phyloP scores from a whole-genome alignment of 2,113 vertebrate genomes.

The Carlito syrichta region DNA sequence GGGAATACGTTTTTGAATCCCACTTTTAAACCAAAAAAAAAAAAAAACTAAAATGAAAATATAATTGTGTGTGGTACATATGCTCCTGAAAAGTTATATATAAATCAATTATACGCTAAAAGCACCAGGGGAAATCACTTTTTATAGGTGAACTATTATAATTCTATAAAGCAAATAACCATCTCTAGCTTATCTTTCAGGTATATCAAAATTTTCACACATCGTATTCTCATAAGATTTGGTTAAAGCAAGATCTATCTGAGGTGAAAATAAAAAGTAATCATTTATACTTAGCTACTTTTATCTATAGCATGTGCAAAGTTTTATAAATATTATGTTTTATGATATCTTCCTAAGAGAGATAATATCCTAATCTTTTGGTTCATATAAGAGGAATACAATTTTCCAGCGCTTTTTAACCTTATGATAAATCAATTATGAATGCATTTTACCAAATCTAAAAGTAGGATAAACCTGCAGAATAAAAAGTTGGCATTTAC shows the following conservation, averaged over 20 bases:
- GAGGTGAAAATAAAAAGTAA: constrained; percentile 22
- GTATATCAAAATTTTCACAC: constrained; percentile 13
- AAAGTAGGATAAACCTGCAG: not conserved
- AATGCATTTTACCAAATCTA: constrained; percentile 21
- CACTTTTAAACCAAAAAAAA: not conserved
- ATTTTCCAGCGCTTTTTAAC: constrained; percentile 42
- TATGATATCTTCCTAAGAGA: constrained; percentile 33
- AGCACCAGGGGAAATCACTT: constrained; percentile 29
- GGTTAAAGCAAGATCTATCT: constrained; percentile 25
- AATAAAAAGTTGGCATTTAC: constrained; percentile 35
- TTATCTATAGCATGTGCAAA: not conserved
- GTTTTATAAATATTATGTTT: constrained; percentile 47
- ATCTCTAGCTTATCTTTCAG: constrained; percentile 14
- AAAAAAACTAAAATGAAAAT: constrained; percentile 38
- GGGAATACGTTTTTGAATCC: not conserved
- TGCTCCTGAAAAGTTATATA: not conserved
- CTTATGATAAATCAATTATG: constrained; percentile 46
- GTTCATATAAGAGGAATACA: constrained; percentile 7
- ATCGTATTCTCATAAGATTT: not conserved
- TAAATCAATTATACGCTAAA: constrained; percentile 54
- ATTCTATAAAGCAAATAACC: constrained; percentile 47
- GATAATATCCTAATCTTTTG: constrained; percentile 47
- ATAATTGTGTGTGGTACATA: not conserved
- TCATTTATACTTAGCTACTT: constrained; percentile 30
- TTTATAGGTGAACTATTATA: constrained; percentile 44